Conservation (phyloP, 1,140 invertebrate species). For the Hesperophylax magnus region DNA sequence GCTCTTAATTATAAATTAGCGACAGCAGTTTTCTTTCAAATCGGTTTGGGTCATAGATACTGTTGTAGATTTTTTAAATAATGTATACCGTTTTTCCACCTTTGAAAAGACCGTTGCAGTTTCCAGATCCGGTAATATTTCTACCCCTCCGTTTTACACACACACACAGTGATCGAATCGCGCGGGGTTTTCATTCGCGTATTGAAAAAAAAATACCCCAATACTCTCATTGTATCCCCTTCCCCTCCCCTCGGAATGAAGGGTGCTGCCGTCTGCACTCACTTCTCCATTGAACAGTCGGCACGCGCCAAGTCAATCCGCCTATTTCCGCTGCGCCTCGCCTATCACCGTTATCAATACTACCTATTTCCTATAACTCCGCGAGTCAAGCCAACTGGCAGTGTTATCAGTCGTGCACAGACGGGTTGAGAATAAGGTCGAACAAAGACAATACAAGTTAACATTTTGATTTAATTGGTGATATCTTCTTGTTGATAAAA, state of each 20-base stretch:
- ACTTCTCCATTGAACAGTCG: slow-evolving; percentile 40
- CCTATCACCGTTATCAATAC: slow-evolving; percentile 39
- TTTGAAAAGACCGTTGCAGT: slow-evolving; percentile 37
- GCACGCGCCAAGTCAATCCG: slow-evolving; percentile 58
- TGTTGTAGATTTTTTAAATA: too few species aligned
- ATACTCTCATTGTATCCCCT: slow-evolving; percentile 47
- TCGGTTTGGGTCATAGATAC: too few species aligned
- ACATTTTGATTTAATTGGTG: neutral
- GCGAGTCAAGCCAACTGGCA: neutral
- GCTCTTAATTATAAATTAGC: too few species aligned
- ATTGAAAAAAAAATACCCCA: slow-evolving; percentile 54
- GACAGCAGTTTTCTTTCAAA: too few species aligned
- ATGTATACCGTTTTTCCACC: neutral
- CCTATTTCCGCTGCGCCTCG: slow-evolving; percentile 46
- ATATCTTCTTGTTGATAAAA: neutral
- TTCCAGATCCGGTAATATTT: slow-evolving; percentile 47
- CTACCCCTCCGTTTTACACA: slow-evolving; percentile 41
- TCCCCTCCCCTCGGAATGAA: neutral
- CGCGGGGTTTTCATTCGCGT: slow-evolving; percentile 54
- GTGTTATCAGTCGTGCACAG: slow-evolving; percentile 11
- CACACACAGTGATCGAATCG: slow-evolving; percentile 52
- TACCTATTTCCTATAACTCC: slow-evolving; percentile 29
- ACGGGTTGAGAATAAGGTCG: slow-evolving; percentile 19
- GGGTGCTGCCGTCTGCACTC: slow-evolving; percentile 31
- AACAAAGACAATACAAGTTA: neutral